Percentiles rank a stretch among this genome's conserved stretches.
Conservation (phyloP, 2,888 invertebrate genomes). For the Scaptomyza cyrtandrae region DNA sequence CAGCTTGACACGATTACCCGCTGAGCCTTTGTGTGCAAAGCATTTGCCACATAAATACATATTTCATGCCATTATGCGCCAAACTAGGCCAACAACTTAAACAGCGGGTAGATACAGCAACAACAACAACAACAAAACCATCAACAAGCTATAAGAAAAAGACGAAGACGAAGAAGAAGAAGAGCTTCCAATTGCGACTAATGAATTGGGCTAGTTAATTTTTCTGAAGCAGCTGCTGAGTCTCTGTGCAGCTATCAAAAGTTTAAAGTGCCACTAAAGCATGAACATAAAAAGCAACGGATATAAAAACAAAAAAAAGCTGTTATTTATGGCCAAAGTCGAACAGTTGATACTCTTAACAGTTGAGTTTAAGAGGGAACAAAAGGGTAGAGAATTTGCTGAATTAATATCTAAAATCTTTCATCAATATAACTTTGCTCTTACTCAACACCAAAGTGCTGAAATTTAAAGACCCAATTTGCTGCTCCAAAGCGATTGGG, state of each 20-base stretch:
- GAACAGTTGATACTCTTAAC: conserved; percentile 21
- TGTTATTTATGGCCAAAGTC: conserved; percentile 19
- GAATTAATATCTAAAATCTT: no score
- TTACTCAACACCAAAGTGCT: neutral
- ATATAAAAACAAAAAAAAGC: conserved; percentile 26
- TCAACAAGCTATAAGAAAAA: conserved; percentile 9
- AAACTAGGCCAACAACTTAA: conserved; percentile 66
- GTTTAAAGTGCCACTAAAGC: conserved; percentile 65
- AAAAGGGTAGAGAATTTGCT: no score
- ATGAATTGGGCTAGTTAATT: conserved; percentile 70
- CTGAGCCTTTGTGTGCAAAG: conserved; percentile 57
- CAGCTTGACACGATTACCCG: conserved; percentile 65
- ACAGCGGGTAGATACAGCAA: conserved; percentile 13
- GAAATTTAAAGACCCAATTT: neutral
- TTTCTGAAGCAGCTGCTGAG: conserved; percentile 56
- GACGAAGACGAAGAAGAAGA: neutral
- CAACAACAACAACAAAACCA: conserved; percentile 19
- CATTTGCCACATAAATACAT: conserved; percentile 70
- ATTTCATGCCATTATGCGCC: conserved; percentile 68
- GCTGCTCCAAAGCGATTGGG: neutral
- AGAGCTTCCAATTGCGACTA: conserved; percentile 57
- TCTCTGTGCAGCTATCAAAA: conserved; percentile 60
- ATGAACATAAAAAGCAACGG: conserved; percentile 35
- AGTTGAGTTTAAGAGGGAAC: no score
- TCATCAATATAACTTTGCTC: neutral